A percentile compares a stretch with the other conserved stretches of the same genome.
Evolutionary conservation across 1,140 invertebrate genomes (phyloP).

Genomic region (Musca vetustissima): DNA sequence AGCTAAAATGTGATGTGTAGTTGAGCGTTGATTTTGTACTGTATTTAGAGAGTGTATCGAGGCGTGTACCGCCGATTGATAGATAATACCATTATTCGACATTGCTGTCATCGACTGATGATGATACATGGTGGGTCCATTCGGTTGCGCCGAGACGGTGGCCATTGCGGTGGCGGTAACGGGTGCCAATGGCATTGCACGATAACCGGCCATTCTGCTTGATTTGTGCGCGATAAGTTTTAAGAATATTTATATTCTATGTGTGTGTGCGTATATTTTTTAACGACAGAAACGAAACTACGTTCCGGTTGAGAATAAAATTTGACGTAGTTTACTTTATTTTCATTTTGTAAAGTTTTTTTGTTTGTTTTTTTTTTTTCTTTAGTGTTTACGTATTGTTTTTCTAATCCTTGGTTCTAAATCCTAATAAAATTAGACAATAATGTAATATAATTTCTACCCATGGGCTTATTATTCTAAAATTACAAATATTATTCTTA

Average conservation of each 20-base stretch:
- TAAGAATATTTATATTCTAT: neutral
- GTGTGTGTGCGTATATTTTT: neutral
- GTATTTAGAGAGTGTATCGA: conserved; percentile 54
- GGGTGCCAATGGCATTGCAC: conserved; percentile 45
- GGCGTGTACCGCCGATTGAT: conserved; percentile 55
- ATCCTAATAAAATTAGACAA: too few species aligned
- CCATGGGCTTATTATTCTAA: too few species aligned
- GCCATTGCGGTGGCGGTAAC: conserved; percentile 39
- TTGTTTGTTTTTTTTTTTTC: neutral
- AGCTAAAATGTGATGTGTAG: conserved; percentile 44
- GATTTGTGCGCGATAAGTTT: conserved; percentile 8
- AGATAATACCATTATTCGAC: conserved; percentile 55
- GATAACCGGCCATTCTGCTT: conserved; percentile 48
- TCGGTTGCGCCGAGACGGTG: conserved; percentile 33
- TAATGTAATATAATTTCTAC: too few species aligned
- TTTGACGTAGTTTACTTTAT: neutral
- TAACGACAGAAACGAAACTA: neutral
- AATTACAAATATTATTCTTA: too few species aligned
- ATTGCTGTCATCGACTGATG: conserved; percentile 51
- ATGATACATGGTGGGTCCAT: conserved; percentile 46
- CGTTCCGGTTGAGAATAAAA: neutral
- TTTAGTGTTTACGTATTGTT: neutral
- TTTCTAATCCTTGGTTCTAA: too few species aligned
- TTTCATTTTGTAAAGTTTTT: neutral
- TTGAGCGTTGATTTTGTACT: conserved; percentile 46